phyloP scores from a whole-genome alignment of 2,888 invertebrate genomes.

The Lymantria dispar region DNA sequence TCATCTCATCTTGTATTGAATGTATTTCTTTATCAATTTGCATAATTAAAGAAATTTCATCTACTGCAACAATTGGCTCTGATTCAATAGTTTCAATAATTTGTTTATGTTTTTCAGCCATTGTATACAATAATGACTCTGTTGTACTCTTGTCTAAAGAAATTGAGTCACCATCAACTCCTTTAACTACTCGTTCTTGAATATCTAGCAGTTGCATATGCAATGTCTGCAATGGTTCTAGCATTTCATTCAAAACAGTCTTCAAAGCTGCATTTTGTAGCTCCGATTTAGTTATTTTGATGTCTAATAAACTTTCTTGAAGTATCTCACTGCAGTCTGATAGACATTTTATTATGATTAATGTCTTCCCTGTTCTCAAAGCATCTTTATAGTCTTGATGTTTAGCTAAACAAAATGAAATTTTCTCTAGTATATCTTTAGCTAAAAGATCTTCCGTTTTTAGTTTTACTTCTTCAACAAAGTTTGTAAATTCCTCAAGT shows the following conservation, averaged over 20 bases:
- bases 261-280: constrained; percentile 44
- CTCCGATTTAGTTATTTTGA: constrained; percentile 26
- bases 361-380: constrained; percentile 48
- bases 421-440: constrained; percentile 35
- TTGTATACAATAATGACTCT: constrained; percentile 59
- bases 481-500: constrained; percentile 40
- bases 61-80: constrained; percentile 39
- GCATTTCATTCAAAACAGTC: constrained; percentile 51
- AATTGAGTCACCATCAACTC: constrained; percentile 50
- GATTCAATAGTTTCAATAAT: constrained; percentile 51
- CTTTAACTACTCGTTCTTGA: constrained; percentile 56
- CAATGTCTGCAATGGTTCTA: constrained; percentile 56
- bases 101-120: constrained; percentile 62
- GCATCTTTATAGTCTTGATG: constrained; percentile 59
- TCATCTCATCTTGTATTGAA: constrained; percentile 56
- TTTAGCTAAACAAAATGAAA: constrained; percentile 47
- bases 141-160: constrained; percentile 56
- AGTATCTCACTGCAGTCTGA: constrained; percentile 59
- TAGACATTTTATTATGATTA: constrained; percentile 63
- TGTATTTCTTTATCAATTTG: constrained; percentile 63
- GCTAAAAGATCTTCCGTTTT: constrained; percentile 24
- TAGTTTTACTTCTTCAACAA: constrained; percentile 32
- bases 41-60: constrained; percentile 52
- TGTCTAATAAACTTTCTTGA: constrained; percentile 35
- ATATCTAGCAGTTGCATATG: constrained; percentile 54